These are phyloP conservation scores for Odobenus rosmarus DNA, from an alignment of 2,113 vertebrate genomes.

Conservation along the genomic window DNA sequence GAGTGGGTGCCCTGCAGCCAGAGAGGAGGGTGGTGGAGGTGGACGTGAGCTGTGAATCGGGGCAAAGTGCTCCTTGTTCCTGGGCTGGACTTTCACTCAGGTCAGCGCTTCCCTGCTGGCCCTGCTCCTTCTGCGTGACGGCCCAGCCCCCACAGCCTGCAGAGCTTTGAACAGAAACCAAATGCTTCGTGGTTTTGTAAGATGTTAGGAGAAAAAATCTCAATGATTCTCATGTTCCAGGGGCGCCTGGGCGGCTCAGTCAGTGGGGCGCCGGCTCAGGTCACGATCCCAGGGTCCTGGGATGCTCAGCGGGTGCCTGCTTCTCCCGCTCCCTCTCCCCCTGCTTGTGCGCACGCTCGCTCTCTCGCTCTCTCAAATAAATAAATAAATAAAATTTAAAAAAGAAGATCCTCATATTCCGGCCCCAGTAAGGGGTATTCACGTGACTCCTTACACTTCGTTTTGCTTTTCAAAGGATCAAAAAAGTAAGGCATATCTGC, in stretches of 20 bases:
- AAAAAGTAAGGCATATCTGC: background rate
- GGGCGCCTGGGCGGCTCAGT: too few species aligned
- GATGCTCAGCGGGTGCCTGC: too few species aligned
- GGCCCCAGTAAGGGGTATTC: background rate
- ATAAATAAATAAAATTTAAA: too few species aligned
- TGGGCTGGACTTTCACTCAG: background rate
- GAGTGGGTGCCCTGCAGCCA: background rate
- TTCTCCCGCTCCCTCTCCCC: too few species aligned
- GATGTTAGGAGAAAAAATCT: background rate
- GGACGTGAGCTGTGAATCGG: background rate
- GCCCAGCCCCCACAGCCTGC: background rate
- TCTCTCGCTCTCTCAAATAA: too few species aligned
- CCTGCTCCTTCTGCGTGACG: accelerated
- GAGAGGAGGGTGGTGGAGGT: background rate
- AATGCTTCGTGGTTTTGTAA: too few species aligned
- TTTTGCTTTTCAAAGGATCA: background rate
- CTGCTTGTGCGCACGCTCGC: too few species aligned
- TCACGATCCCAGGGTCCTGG: too few species aligned
- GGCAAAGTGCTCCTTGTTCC: background rate
- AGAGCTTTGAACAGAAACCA: background rate
- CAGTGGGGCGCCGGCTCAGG: too few species aligned
- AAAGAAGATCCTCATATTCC: background rate
- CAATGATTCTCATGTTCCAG: background rate
- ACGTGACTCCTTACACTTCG: background rate
- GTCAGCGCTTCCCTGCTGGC: background rate